Evolutionary conservation across 2,113 vertebrate species (phyloP).

Genomic region (Peromyscus maniculatus): DNA sequence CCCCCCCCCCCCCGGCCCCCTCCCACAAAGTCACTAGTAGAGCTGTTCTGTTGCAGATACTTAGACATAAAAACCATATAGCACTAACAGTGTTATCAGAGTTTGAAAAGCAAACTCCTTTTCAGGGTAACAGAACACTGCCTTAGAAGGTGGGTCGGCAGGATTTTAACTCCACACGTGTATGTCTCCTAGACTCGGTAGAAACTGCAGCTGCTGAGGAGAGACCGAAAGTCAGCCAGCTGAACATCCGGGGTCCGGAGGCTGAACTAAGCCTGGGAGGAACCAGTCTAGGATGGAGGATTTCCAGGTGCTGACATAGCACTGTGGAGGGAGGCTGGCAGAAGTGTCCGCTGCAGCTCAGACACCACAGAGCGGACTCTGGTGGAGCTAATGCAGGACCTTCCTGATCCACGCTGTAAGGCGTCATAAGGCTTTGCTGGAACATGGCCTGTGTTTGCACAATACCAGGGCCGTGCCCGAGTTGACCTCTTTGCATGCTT

Average conservation of each 20-base stretch:
- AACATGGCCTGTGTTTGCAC: neutral
- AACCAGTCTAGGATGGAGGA: neutral
- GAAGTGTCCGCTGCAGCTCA: neutral
- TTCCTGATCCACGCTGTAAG: neutral
- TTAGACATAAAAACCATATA: neutral
- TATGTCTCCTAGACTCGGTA: neutral
- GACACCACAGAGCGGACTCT: neutral
- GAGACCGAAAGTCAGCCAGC: neutral
- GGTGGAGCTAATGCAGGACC: neutral
- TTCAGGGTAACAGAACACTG: neutral
- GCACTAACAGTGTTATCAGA: neutral
- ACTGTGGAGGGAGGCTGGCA: neutral
- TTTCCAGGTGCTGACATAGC: neutral
- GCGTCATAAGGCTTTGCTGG: neutral
- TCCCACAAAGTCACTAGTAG: neutral
- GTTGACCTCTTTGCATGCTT: neutral
- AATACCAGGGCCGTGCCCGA: neutral
- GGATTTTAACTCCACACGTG: neutral
- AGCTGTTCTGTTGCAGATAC: neutral
- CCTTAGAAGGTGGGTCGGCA: neutral
- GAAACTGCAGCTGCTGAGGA: neutral
- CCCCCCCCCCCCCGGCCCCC: neutral
- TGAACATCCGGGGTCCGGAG: neutral
- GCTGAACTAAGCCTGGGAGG: constrained; percentile 16
- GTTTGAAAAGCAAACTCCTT: neutral